A percentile compares a stretch with the other conserved stretches of the same genome.
Conservation (phyloP, 2,797 vertebrate genomes). For the Selene dorsalis region DNA sequence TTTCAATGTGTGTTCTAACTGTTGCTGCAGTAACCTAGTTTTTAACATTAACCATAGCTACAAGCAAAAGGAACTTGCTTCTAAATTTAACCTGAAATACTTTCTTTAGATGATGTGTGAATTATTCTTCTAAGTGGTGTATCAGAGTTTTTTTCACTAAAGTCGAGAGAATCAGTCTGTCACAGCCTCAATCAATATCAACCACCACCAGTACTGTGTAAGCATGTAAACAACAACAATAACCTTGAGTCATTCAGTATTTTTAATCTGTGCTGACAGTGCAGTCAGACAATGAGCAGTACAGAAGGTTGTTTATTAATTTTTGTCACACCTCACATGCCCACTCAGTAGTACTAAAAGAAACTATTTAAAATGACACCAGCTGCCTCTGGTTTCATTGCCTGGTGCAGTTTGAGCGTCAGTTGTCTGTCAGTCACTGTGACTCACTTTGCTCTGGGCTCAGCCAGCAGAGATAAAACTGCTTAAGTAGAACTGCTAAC, state of each 20-base stretch:
- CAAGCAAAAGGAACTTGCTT: not conserved
- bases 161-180: not conserved
- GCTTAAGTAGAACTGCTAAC: slow-evolving; percentile 4
- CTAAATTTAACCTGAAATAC: not conserved
- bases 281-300: not conserved
- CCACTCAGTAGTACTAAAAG: not conserved
- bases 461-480: slow-evolving; percentile 13
- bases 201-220: not conserved
- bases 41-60: not conserved
- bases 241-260: not conserved
- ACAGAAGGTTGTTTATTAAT: not conserved
- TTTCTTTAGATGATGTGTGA: not conserved
- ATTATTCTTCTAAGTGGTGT: not conserved
- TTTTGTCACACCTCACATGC: not conserved
- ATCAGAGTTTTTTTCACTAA: not conserved
- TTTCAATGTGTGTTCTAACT: not conserved
- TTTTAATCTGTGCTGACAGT: not conserved
- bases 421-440: slow-evolving; percentile 7
- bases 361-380: too few relatives aligned
- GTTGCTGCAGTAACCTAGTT: slow-evolving; percentile 15
- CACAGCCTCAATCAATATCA: not conserved
- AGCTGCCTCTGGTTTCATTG: not conserved
- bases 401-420: not conserved
- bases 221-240: not conserved
- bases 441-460: slow-evolving; percentile 41